Evolutionary conservation across 2,888 invertebrate genomes (phyloP).

Genomic region (Iphiclides podalirius): DNA sequence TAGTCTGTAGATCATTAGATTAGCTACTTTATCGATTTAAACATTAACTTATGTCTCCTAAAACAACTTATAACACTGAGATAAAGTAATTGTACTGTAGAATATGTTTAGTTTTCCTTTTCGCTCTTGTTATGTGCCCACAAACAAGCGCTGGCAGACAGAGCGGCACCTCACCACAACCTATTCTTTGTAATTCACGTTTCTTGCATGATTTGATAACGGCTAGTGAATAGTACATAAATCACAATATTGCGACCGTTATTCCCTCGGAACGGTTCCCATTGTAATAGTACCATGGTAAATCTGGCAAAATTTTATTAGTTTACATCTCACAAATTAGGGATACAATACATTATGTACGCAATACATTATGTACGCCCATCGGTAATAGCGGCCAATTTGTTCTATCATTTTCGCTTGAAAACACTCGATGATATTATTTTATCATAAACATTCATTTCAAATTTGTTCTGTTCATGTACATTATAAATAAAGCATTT

Average conservation of each 20-base stretch:
- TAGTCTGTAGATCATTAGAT: slow-evolving; percentile 26
- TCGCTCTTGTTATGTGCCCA: slow-evolving; percentile 10
- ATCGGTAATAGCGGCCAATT: slow-evolving; percentile 73
- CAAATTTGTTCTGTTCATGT: too few relatives aligned
- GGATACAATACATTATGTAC: slow-evolving; percentile 45
- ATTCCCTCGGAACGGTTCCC: slow-evolving; percentile 59
- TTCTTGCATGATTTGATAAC: slow-evolving; percentile 63
- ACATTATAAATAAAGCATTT: too few relatives aligned
- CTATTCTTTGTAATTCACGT: slow-evolving; percentile 44
- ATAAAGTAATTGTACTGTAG: too few relatives aligned
- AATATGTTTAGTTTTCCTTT: slow-evolving; percentile 13
- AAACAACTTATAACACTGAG: too few relatives aligned
- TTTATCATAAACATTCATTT: too few relatives aligned
- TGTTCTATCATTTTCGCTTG: slow-evolving; percentile 21
- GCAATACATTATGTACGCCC: too few relatives aligned
- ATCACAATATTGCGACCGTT: slow-evolving; percentile 69
- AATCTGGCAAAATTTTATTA: slow-evolving; percentile 73
- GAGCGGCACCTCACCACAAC: slow-evolving; percentile 65
- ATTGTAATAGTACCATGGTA: slow-evolving; percentile 46
- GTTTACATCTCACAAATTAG: slow-evolving; percentile 41
- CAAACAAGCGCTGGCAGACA: slow-evolving; percentile 30
- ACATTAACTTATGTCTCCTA: too few relatives aligned
- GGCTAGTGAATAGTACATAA: slow-evolving; percentile 64
- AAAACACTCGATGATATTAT: neutral
- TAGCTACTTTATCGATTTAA: slow-evolving; percentile 9